Evolutionary conservation across 1,140 invertebrate genomes (phyloP), one percentile per base, ranked within the genome.

Genomic region (Thrips palmi): DNA sequence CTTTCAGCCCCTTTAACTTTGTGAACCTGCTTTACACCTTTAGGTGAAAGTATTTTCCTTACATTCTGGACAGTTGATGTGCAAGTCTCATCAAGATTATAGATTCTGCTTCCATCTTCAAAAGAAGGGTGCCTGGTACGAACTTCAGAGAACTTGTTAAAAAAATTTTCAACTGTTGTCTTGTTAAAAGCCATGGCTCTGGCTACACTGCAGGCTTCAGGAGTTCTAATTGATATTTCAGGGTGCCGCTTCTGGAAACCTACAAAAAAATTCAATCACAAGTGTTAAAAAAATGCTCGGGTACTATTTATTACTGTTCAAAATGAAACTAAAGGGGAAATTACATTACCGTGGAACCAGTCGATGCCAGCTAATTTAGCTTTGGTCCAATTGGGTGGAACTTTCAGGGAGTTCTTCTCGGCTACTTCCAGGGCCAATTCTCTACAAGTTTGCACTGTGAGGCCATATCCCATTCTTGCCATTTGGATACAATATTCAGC

Each of bases 131-230:
- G 12, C 23, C 41, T 42, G 29, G 36, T 14, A 10, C 39, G 19
- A 11, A 47, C 42, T 19, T 15, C 29, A 36, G 42, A 41, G 22
- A 51, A 45, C 41, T 54, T 50, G 18, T 47, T 40, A 45, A 52
- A 58, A 47, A 59, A 59, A 34, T 34, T 30, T 33, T 40, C 39
- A 11, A 57, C 52, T 45, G 48, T 52, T 33, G 36, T 32, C 41
- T 47, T 47, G 37, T 64, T 64, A 42, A 65, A 65, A 10, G 46
- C 51, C 14, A 45, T 53, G 21, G 51, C 50, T 36, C 58, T 40
- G 2, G 52, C 48, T 14, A 58, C 25, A 36, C 52, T 54, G 18
- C 53, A 58, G 20, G 48, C 53, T 48, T 64, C 57, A 28, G 57
- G 54, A 43, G 48, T 55, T 45, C 59, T 37, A 8, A 59, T 30